Evolutionary conservation across 2,113 vertebrate genomes (phyloP).

Genomic region (Sitta europaea): DNA sequence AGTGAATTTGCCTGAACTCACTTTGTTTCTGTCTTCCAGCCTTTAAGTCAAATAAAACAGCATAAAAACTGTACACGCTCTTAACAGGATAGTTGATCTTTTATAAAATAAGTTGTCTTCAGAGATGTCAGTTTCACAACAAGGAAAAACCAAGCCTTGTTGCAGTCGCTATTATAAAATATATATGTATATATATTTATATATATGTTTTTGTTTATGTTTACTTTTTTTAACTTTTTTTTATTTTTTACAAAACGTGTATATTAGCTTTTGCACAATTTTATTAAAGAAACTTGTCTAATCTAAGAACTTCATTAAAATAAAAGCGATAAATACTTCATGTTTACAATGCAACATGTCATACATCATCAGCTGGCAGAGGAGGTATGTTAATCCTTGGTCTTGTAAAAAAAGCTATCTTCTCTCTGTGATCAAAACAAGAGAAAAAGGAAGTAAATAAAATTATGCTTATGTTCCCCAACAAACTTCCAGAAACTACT

Average conservation of each 20-base stretch:
- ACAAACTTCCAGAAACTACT: neutral
- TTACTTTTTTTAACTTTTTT: slow-evolving; percentile 71
- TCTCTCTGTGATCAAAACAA: slow-evolving; percentile 84
- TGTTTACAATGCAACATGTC: slow-evolving; percentile 80
- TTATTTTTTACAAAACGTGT: slow-evolving; percentile 81
- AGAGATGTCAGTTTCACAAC: slow-evolving; percentile 83
- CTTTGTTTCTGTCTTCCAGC: slow-evolving; percentile 98
- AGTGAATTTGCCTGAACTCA: slow-evolving; percentile 97
- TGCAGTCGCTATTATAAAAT: slow-evolving; percentile 84
- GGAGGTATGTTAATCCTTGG: slow-evolving; percentile 96
- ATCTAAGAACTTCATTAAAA: slow-evolving; percentile 90
- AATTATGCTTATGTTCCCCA: neutral
- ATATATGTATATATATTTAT: slow-evolving; percentile 77
- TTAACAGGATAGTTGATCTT: slow-evolving; percentile 81
- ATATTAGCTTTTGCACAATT: slow-evolving; percentile 79
- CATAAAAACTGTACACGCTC: slow-evolving; percentile 84
- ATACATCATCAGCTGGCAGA: slow-evolving; percentile 96
- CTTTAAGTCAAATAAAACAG: slow-evolving; percentile 90
- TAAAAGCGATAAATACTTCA: slow-evolving; percentile 89
- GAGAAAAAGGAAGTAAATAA: neutral
- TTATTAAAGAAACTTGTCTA: slow-evolving; percentile 79
- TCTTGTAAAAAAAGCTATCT: slow-evolving; percentile 98
- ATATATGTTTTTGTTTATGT: slow-evolving; percentile 70
- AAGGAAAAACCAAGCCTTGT: slow-evolving; percentile 83
- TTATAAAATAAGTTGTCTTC: slow-evolving; percentile 84